phyloP scores from a whole-genome alignment of 1,140 invertebrate genomes.

The Aleiodes sp. region DNA sequence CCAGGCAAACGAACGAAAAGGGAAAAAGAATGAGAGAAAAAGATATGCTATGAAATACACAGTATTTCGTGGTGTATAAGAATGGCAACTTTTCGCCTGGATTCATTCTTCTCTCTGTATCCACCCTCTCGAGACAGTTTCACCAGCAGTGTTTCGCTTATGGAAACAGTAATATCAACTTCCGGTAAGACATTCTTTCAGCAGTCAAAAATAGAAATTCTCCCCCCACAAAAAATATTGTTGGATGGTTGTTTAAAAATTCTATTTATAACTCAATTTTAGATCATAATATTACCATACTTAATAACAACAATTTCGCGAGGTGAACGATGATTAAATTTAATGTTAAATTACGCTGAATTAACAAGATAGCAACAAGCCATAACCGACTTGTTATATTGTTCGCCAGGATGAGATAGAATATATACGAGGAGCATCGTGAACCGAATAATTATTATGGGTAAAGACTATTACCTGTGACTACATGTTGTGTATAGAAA shows the following conservation, averaged over 20 bases:
- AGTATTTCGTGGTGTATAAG: conserved; percentile 9
- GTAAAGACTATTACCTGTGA: neutral
- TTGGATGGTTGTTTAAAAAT: neutral
- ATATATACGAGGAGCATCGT: neutral
- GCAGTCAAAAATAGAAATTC: neutral
- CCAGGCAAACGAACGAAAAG: neutral
- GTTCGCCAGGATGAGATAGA: neutral
- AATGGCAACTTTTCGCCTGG: neutral
- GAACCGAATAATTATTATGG: conserved; percentile 16
- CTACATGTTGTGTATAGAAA: neutral
- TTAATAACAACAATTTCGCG: neutral
- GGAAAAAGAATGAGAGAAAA: neutral
- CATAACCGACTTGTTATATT: conserved; percentile 33
- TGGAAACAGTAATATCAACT: neutral
- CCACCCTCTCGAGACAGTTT: neutral
- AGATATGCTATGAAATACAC: conserved; percentile 2
- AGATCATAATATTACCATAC: neutral
- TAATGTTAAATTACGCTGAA: conserved; percentile 38
- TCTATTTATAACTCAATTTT: neutral
- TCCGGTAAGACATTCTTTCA: neutral
- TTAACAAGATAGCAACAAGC: conserved; percentile 35
- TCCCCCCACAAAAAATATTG: neutral
- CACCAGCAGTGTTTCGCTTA: neutral
- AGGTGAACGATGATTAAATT: conserved; percentile 32
- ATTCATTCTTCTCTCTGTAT: neutral